A percentile compares a stretch with the other conserved stretches of the same genome.
Evolutionary conservation across 2,113 vertebrate genomes (phyloP).

Genomic region (Halcyon senegalensis): DNA sequence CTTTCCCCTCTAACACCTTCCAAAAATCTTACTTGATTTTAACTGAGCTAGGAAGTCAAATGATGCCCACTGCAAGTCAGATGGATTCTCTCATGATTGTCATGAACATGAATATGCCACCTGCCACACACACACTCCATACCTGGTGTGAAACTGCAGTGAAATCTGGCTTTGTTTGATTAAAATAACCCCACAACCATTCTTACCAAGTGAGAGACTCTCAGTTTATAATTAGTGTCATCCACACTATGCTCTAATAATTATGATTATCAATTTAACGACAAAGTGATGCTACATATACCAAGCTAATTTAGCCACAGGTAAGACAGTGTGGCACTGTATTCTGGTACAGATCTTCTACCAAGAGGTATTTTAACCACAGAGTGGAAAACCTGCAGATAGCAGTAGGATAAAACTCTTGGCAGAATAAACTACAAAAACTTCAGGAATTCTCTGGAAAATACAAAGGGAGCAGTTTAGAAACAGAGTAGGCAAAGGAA

Average conservation of each 20-base stretch:
- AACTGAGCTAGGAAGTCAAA: background rate
- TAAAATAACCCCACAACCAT: background rate
- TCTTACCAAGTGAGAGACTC: background rate
- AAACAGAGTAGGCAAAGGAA: background rate
- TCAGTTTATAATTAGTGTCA: slow-evolving; percentile 4
- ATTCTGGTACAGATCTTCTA: background rate
- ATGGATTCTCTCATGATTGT: background rate
- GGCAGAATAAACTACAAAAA: background rate
- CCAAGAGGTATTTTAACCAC: background rate
- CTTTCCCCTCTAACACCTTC: background rate
- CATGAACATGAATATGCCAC: rapidly evolving
- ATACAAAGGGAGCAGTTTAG: background rate
- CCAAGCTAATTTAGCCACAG: background rate
- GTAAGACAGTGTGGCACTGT: background rate
- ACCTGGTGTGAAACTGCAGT: background rate
- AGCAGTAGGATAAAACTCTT: background rate
- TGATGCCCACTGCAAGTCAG: background rate
- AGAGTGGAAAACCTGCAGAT: background rate
- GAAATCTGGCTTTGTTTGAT: background rate
- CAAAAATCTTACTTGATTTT: background rate
- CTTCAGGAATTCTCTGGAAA: background rate
- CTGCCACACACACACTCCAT: background rate
- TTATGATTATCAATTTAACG: background rate
- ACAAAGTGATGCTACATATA: background rate
- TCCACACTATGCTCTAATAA: background rate